A percentile compares a stretch with the other conserved stretches of the same genome.
Conservation (phyloP, 2,113 vertebrate genomes). For the Gopherus flavomarginatus region DNA sequence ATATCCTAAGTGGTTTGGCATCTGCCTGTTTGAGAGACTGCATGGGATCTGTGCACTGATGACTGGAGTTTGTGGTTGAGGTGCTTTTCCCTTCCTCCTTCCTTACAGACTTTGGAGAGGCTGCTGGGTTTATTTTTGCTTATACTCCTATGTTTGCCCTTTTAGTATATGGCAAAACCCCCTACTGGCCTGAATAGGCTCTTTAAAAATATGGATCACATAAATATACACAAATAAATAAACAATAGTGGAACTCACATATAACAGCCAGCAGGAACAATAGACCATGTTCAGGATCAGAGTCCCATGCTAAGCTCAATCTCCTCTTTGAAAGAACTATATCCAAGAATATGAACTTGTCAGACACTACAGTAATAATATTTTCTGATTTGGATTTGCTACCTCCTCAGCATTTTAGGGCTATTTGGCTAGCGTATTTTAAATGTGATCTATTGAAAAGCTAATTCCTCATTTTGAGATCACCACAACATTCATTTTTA, state of each 20-base stretch:
- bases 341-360: background rate
- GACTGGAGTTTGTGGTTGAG: background rate
- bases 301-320: background rate
- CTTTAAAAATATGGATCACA: background rate
- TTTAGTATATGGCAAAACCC: background rate
- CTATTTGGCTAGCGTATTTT: background rate
- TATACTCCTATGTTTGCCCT: background rate
- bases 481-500: background rate
- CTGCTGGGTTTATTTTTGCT: background rate
- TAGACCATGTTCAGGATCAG: background rate
- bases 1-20: background rate
- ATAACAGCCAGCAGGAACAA: background rate
- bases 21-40: background rate
- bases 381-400: background rate
- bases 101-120: background rate
- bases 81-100: background rate
- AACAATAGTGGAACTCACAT: background rate
- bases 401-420: background rate
- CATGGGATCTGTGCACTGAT: background rate
- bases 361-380: too few relatives aligned
- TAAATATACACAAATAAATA: background rate
- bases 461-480: background rate
- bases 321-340: background rate
- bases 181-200: background rate
- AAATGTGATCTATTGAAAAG: background rate